Evolutionary conservation across 2,888 invertebrate genomes (phyloP), one percentile per base, ranked within the genome.

Genomic region (Ecdyonurus torrentis): DNA sequence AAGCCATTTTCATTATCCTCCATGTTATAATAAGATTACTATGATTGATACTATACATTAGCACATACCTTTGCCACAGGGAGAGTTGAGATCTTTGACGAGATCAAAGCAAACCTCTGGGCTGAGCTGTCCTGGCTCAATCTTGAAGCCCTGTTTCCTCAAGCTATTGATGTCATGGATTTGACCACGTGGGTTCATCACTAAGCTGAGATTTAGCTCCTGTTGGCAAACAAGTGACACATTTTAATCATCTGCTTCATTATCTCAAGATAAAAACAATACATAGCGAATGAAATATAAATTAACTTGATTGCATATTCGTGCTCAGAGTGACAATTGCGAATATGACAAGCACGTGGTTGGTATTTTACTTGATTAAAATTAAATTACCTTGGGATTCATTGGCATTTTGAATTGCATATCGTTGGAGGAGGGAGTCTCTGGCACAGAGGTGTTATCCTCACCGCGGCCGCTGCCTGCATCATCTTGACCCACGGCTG

Each of bases 151-250:
- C 69, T 83, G 79, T 65, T 82, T 82, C 67, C 82, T 81, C 59
- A 86, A 77, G 59, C 83, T 81, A 67, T 81, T 79, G 67, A 86
- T 79, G 71, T 87, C 87, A 70, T 85, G 81, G 7, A 87, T 78
- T 74, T 85, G 83, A 53, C 87, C 87, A 69, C 82, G 77, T 19
- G 88, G 88, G 75, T 87, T 87, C 85, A 88, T 87, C 71, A 89
- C 81, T 68, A 87, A 79, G 72, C 85, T 70, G 63, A 62, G 65
- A 52, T 64, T 63, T 37, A 65, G 59, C 63, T 67, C 67, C 68
- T 66, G 62, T 37, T 15, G 15, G 15, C 37, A 37, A 10, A 37
- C 37, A 37, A 37, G 37, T n/a, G n/a, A n/a, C 37, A 37, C 37
- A 15, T 15, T 37, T 37, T 10, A 15, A 10, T 37, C 7, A 15